phyloP scores from a whole-genome alignment of 2,888 invertebrate species.

The Netelia fuscicornis region DNA sequence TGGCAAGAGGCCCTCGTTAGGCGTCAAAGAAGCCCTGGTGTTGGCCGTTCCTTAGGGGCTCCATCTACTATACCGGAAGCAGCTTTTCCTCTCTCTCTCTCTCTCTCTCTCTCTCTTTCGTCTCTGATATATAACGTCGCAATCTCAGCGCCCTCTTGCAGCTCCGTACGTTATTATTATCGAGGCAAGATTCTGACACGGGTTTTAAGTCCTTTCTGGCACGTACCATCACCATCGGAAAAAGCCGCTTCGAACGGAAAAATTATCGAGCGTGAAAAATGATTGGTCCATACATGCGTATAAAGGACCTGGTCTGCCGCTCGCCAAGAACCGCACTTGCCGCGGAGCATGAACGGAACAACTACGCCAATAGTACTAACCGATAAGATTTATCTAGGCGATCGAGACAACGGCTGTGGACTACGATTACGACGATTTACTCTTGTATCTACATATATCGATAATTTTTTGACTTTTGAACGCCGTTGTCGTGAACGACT shows the following conservation, averaged over 20 bases:
- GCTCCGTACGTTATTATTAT: constrained; percentile 29
- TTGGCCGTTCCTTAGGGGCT: constrained; percentile 37
- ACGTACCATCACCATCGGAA: background rate
- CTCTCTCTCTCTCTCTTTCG: constrained; percentile 9
- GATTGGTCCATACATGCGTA: constrained; percentile 26
- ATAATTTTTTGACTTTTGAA: constrained; percentile 32
- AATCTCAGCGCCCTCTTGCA: background rate
- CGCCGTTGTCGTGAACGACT: background rate
- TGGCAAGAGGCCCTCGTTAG: constrained; percentile 60
- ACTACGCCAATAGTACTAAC: background rate
- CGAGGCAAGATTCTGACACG: constrained; percentile 36
- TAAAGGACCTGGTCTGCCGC: constrained; percentile 39
- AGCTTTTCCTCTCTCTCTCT: background rate
- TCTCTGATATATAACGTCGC: constrained; percentile 5
- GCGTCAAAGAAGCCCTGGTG: constrained; percentile 56
- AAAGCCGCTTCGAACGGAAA: constrained; percentile 11
- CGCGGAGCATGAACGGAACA: constrained; percentile 55
- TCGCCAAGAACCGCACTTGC: constrained; percentile 29
- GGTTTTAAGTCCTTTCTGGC: constrained; percentile 58
- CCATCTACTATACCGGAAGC: background rate
- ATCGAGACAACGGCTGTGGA: constrained; percentile 57
- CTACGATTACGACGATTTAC: constrained; percentile 51
- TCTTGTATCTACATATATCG: constrained; percentile 54
- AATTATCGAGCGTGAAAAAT: constrained; percentile 67
- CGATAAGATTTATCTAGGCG: constrained; percentile 48